Conservation (phyloP, 2,113 vertebrate genomes). For the Gobiocypris rarus region DNA sequence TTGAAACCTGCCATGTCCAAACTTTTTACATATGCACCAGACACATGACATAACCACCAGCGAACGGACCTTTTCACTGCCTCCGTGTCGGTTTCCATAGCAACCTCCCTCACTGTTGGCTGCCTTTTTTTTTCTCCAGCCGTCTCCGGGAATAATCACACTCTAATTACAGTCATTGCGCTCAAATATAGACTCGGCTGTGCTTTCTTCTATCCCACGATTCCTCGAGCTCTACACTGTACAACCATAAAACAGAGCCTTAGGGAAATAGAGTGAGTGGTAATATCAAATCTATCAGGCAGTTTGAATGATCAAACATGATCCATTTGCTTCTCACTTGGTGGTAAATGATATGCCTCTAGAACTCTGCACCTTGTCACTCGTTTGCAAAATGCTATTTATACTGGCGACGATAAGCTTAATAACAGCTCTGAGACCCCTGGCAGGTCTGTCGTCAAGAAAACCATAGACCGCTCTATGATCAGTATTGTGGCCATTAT, state of each 20-base stretch:
- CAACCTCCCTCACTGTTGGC: constrained; percentile 42
- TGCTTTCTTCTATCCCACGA: constrained; percentile 18
- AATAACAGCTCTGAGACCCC: constrained; percentile 16
- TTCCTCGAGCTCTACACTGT: constrained; percentile 39
- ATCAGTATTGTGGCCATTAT: constrained; percentile 9
- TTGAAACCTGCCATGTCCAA: constrained; percentile 15
- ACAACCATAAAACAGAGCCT: constrained; percentile 32
- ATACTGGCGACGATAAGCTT: constrained; percentile 2
- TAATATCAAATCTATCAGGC: constrained; percentile 37
- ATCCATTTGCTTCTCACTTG: constrained; percentile 31
- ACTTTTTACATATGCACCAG: constrained; percentile 32
- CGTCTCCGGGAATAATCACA: constrained; percentile 50
- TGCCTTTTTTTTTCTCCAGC: constrained; percentile 28
- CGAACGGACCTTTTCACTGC: constrained; percentile 16
- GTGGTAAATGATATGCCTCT: constrained; percentile 36
- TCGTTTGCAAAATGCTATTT: constrained; percentile 17
- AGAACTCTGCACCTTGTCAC: constrained; percentile 26
- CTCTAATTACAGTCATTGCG: constrained; percentile 51
- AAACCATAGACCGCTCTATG: not conserved
- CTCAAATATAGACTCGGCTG: constrained; percentile 51
- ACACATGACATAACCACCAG: constrained; percentile 25
- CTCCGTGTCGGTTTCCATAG: constrained; percentile 53
- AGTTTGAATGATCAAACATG: constrained; percentile 31
- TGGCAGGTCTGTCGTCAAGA: not conserved
- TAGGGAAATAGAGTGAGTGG: constrained; percentile 29